phyloP scores from a whole-genome alignment of 1,140 invertebrate species.

The Chymomyza costata region DNA sequence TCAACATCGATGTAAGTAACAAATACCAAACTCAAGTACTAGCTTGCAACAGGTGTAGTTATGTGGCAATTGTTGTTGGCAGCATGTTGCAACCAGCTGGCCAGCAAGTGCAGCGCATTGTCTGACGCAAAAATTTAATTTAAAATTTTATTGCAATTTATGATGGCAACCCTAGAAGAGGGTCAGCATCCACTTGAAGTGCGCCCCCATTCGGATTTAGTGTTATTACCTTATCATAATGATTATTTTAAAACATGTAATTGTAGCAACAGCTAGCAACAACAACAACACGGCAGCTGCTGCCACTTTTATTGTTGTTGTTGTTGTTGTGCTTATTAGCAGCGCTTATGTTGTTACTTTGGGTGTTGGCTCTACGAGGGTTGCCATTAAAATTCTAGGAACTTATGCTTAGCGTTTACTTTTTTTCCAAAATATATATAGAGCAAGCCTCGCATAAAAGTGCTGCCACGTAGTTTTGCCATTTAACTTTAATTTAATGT shows the following conservation, averaged over 20 bases:
- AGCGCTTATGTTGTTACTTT: too few relatives aligned
- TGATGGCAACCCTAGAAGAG: not conserved
- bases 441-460: too few relatives aligned
- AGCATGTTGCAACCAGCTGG: not conserved
- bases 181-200: not conserved
- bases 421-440: conserved; percentile 42
- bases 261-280: conserved; percentile 19
- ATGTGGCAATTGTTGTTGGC: not conserved
- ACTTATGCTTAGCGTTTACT: conserved; percentile 42
- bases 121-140: conserved; percentile 56
- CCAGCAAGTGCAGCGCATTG: conserved; percentile 6
- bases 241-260: conserved; percentile 70
- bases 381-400: too few relatives aligned
- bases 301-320: conserved; percentile 23
- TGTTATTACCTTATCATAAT: conserved; percentile 63
- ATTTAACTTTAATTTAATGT: conserved; percentile 74
- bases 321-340: conserved; percentile 14
- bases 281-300: conserved; percentile 8
- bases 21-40: too few relatives aligned
- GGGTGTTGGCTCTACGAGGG: not conserved
- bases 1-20: conserved; percentile 87
- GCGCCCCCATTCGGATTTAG: conserved; percentile 50
- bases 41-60: conserved; percentile 38
- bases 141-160: conserved; percentile 71
- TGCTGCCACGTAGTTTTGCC: conserved; percentile 72